Conservation (phyloP, 2,113 vertebrate genomes). For the Crotalus tigris region DNA sequence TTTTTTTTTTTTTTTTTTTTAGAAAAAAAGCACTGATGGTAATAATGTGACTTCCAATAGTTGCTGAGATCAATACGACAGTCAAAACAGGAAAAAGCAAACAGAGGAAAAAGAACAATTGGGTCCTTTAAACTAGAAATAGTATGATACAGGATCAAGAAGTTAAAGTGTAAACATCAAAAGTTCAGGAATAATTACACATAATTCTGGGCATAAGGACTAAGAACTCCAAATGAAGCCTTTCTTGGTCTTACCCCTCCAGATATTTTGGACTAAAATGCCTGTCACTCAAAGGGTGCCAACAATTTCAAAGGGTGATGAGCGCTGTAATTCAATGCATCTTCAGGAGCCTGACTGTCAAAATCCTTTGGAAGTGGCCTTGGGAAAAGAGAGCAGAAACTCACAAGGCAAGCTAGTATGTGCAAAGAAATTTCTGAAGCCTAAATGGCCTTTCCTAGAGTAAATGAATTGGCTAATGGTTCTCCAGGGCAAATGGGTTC, state of each 20-base stretch:
- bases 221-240: not conserved
- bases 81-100: not conserved
- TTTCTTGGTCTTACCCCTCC: not conserved
- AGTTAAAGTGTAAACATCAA: not conserved
- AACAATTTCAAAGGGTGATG: not conserved
- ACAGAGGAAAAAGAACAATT: not conserved
- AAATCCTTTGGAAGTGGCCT: not conserved
- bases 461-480: accelerated
- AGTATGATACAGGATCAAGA: not conserved
- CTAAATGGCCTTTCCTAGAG: not conserved
- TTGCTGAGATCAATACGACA: not conserved
- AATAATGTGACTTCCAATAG: not conserved
- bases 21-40: not conserved
- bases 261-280: not conserved
- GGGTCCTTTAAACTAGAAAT: not conserved
- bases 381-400: conserved; percentile 13
- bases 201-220: not conserved
- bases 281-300: not conserved
- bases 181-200: not conserved
- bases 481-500: not conserved
- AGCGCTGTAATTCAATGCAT: not conserved
- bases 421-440: not conserved
- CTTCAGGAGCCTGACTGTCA: not conserved
- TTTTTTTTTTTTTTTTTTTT: too few species aligned
- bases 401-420: not conserved